Evolutionary conservation across 2,888 invertebrate species (phyloP), one percentile per base, ranked within the genome.

Genomic region (Drosophila cognata): DNA sequence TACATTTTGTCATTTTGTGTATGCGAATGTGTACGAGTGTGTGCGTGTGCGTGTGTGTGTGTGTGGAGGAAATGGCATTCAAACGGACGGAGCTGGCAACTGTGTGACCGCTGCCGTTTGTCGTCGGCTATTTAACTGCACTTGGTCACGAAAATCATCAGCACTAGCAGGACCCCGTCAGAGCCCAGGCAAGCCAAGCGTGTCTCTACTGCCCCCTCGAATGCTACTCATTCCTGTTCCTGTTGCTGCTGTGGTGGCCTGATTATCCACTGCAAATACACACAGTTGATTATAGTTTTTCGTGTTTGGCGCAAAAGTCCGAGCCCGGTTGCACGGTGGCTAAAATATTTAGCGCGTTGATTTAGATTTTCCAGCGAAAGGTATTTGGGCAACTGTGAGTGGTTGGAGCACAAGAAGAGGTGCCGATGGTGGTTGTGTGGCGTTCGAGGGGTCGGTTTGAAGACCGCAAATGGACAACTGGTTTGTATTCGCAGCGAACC

Each of bases 181-280:
- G 10, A 21, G 13, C 55, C 31, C 43, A 18, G 0, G 33, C 29
- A 33, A n/a, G 33, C 25, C 36, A 31, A 10, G 43, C 52, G 11
- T n/a, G 13, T 46, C 31, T 57, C 58, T 29, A 25, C 63, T 36
- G 53, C 4, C 41, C 64, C 36, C 48, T 46, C 63, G 59, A 71
- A 52, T 53, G 50, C 38, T 51, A 46, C 59, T 53, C 28, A 28
- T 48, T 51, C 59, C 61, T 38, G 28, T 63, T 68, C 51, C 35
- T 18, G 55, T 55, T 52, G 41, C 25, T 71, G 53, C 53, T 65
- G 46, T 43, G 58, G 53, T 67, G 69, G 79, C 71, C 89, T 89
- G 90, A 90, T 88, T 90, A 88, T 90, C 89, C 90, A 84, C 77
- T 90, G 89, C 89, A 88, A 90, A 89, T 89, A 89, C 84, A 89